These are phyloP conservation scores for Pterophyllum scalare DNA, from an alignment of 2,113 vertebrate genomes.

Conservation along the genomic window DNA sequence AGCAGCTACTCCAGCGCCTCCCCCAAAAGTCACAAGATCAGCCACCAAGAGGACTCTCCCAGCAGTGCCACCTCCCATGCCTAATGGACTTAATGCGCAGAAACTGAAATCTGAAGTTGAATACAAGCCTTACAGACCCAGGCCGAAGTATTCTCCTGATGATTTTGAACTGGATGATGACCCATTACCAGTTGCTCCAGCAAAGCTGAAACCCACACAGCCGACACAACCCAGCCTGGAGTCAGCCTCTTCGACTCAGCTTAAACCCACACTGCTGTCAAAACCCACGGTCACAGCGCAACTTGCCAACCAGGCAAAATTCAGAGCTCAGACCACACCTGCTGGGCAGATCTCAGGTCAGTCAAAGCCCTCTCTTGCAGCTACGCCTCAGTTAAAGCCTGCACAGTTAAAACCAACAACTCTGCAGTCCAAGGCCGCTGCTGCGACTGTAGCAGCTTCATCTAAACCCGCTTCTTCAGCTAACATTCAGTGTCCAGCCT, in stretches of 20 bases:
- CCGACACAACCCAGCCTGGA: not conserved
- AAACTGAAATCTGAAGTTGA: conserved; percentile 74
- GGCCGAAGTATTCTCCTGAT: conserved; percentile 81
- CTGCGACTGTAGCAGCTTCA: conserved; percentile 7
- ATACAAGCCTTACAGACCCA: conserved; percentile 81
- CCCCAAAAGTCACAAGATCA: conserved; percentile 62
- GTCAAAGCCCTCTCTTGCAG: conserved; percentile 26
- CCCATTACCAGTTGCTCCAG: conserved; percentile 48
- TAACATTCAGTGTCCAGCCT: not conserved
- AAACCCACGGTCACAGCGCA: conserved; percentile 35
- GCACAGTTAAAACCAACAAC: conserved; percentile 26
- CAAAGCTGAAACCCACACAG: conserved; percentile 13
- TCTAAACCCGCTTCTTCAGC: conserved; percentile 3
- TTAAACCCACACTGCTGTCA: conserved; percentile 21
- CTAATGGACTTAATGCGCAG: conserved; percentile 77
- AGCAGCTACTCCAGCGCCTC: conserved; percentile 30
- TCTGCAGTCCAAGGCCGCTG: conserved; percentile 14
- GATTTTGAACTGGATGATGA: conserved; percentile 85
- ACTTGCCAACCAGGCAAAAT: conserved; percentile 36
- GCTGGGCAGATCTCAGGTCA: conserved; percentile 57
- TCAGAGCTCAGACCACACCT: conserved; percentile 31
- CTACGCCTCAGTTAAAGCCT: conserved; percentile 38
- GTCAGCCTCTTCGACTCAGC: conserved; percentile 10
- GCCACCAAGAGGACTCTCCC: conserved; percentile 73
- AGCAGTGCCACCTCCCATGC: conserved; percentile 79